A percentile compares a stretch with the other conserved stretches of the same genome.
phyloP scores from a whole-genome alignment of 2,888 invertebrate species.

The Oscheius sp. region DNA sequence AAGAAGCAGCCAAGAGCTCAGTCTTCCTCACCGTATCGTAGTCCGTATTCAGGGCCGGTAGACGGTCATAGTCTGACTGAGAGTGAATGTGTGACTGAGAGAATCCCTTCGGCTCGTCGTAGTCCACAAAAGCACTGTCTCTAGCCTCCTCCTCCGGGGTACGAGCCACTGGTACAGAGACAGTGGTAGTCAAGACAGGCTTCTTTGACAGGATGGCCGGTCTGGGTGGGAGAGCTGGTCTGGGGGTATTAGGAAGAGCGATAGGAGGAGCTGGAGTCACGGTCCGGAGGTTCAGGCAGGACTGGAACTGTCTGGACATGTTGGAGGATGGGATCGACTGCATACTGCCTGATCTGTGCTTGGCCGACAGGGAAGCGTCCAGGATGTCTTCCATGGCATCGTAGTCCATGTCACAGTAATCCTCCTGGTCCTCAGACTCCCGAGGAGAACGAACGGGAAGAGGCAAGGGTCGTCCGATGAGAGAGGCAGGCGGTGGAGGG shows the following conservation, averaged over 20 bases:
- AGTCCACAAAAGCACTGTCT: conserved; percentile 34
- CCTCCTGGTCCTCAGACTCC: conserved; percentile 27
- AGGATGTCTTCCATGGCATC: conserved; percentile 40
- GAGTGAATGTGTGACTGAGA: no score
- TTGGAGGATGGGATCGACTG: conserved; percentile 13
- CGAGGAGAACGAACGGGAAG: conserved; percentile 29
- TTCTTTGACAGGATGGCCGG: conserved; percentile 29
- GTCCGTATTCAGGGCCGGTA: background rate
- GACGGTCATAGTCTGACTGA: conserved; percentile 3
- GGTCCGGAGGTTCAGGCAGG: conserved; percentile 29
- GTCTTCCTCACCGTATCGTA: conserved; percentile 8
- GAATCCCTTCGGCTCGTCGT: conserved; percentile 13
- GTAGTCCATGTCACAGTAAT: conserved; percentile 42
- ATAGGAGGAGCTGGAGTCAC: conserved; percentile 25
- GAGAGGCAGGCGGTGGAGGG: conserved; percentile 33
- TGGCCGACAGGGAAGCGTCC: conserved; percentile 30
- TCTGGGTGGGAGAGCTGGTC: conserved; percentile 33
- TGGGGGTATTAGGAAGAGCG: background rate
- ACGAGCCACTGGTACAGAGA: background rate
- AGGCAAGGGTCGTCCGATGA: conserved; percentile 31
- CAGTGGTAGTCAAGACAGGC: background rate
- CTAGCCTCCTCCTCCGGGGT: conserved; percentile 30
- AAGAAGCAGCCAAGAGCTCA: background rate
- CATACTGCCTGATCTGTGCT: conserved; percentile 23
- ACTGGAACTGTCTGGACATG: conserved; percentile 35